Evolutionary conservation across 2,888 invertebrate species (phyloP), one percentile per base, ranked within the genome.

Genomic region (Drosophila barbarae): DNA sequence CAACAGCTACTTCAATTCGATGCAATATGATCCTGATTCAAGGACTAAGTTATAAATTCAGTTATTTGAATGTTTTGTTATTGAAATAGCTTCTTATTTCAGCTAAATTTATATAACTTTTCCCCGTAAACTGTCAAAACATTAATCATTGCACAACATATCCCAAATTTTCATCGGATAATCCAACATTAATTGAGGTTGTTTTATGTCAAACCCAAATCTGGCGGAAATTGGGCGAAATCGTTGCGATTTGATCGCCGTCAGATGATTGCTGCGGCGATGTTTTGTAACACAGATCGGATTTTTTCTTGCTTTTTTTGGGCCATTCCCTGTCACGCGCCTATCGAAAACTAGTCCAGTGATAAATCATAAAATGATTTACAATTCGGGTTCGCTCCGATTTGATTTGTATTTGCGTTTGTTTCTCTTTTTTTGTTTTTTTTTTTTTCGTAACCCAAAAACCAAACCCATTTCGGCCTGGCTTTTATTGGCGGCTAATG

Each of bases 281-380:
- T 55, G 51, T 71, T 66, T 70, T 54, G 65, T 64, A 65, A 64
- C 30, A 69, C 41, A 49, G 55, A 61, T 54, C 66, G 35, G 28
- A 32, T 28, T 36, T 59, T 46, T 46, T n/a, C 21, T 21, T 39
- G 12, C 7, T 30, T 18, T 47, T 61, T 44, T 26, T 32, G 53
- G 61, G 41, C 70, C 61, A 41, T 51, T 56, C 39, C 59, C 60
- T 72, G 71, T 66, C 67, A 61, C 69, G 77, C 72, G 74, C 73
- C 57, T 44, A 66, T 60, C 44, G 55, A 66, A 79, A 70, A 80
- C 76, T 79, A 78, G 82, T 76, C 66, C 82, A 72, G 58, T 56
- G 72, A 81, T 79, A 81, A 84, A 71, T 77, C 67, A 79, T 77
- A 76, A 71, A 70, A 69, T 64, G 60, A 63, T 72, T 69, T 73